phyloP scores from a whole-genome alignment of 2,113 vertebrate genomes.

The Scatophagus argus region DNA sequence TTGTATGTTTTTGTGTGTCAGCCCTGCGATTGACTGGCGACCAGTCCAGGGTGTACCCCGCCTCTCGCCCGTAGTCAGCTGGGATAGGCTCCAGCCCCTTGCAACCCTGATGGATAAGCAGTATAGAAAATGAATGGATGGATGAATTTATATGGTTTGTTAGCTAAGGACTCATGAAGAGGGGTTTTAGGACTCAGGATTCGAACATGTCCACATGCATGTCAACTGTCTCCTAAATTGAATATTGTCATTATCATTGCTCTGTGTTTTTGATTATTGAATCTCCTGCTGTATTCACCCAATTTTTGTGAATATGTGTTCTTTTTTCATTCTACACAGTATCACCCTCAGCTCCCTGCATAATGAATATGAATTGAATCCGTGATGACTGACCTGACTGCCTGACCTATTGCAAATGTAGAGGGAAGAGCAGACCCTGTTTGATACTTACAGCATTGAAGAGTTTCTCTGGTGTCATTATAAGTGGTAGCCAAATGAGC shows the following conservation, averaged over 20 bases:
- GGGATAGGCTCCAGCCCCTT: too few relatives aligned
- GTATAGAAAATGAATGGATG: too few relatives aligned
- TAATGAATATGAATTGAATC: constrained; percentile 2
- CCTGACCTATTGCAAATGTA: not conserved
- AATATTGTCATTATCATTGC: not conserved
- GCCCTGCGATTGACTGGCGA: too few relatives aligned
- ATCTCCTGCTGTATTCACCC: not conserved
- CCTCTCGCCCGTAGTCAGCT: too few relatives aligned
- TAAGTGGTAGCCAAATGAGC: not conserved
- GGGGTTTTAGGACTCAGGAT: too few relatives aligned
- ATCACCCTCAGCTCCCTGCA: not conserved
- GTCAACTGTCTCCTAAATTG: not conserved
- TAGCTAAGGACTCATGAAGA: too few relatives aligned
- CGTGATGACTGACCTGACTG: not conserved
- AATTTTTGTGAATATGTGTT: not conserved
- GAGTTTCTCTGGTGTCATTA: constrained; percentile 11
- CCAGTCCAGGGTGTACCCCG: too few relatives aligned
- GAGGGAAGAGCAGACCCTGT: constrained; percentile 1
- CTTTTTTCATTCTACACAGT: not conserved
- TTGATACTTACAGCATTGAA: not conserved
- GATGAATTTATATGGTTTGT: too few relatives aligned
- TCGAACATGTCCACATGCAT: too few relatives aligned
- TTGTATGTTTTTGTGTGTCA: too few relatives aligned
- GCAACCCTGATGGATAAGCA: too few relatives aligned
- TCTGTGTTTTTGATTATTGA: not conserved